Conservation (phyloP, 1,140 invertebrate genomes). For the Dendroctonus valens region DNA sequence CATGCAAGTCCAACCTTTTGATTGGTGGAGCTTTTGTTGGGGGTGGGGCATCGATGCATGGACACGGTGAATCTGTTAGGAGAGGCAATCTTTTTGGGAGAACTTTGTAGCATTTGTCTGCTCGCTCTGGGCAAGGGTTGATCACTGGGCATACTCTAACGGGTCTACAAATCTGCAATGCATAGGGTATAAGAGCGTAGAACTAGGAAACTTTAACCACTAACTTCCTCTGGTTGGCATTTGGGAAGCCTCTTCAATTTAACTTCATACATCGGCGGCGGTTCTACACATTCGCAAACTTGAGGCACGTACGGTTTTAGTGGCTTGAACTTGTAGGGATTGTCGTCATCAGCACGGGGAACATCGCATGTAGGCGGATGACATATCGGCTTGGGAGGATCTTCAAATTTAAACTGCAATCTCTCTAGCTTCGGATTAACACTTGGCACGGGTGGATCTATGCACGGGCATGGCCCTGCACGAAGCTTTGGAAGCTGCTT, state of each 20-base stretch:
- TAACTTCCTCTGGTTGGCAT: conserved; percentile 31
- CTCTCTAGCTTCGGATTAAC: conserved; percentile 10
- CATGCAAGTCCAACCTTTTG: conserved; percentile 22
- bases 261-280: conserved; percentile 23
- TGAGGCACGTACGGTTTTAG: conserved; percentile 23
- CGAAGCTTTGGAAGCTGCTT: conserved; percentile 25
- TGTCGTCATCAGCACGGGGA: conserved; percentile 28
- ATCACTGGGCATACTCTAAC: conserved; percentile 16
- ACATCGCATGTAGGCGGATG: conserved; percentile 11
- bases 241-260: conserved; percentile 27
- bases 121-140: conserved; percentile 23
- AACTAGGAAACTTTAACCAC: not conserved
- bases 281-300: conserved; percentile 33
- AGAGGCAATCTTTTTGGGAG: conserved; percentile 22
- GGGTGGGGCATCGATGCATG: conserved; percentile 28
- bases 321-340: conserved; percentile 26
- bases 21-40: conserved; percentile 16
- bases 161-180: conserved; percentile 16
- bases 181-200: too few relatives aligned
- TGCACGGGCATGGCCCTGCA: conserved; percentile 14
- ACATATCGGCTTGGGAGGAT: conserved; percentile 9
- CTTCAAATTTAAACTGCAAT: conserved; percentile 18
- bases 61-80: conserved; percentile 6
- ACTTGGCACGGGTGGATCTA: conserved; percentile 11
- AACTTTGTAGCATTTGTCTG: conserved; percentile 22